Percentiles rank a stretch among this genome's conserved stretches.
These are phyloP conservation scores for Promerops cafer DNA, from an alignment of 2,113 vertebrate species.

Conservation along the genomic window DNA sequence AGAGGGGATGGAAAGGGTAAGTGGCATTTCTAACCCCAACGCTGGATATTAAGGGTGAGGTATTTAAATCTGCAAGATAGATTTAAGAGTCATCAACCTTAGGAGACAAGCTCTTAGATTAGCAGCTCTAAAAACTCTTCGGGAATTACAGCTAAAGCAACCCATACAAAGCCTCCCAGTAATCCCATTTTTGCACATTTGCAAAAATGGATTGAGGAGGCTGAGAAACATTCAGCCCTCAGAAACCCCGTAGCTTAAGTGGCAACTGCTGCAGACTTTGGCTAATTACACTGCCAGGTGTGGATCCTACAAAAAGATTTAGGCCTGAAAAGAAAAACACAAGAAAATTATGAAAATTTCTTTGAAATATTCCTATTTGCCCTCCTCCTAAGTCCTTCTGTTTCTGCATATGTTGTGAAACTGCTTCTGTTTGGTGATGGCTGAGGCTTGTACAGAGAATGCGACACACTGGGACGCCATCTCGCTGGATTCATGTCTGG, in stretches of 20 bases:
- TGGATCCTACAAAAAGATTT: background rate
- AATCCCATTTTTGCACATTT: constrained; percentile 54
- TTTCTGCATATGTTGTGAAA: background rate
- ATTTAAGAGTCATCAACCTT: constrained; percentile 16
- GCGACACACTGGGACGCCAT: background rate
- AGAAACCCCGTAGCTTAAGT: background rate
- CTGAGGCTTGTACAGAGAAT: background rate
- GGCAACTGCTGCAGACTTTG: background rate
- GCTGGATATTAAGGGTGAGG: background rate
- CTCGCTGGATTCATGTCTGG: background rate
- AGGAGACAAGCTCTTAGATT: background rate
- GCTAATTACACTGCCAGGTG: background rate
- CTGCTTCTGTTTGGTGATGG: background rate
- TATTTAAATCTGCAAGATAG: constrained; percentile 15
- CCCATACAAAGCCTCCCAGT: constrained; percentile 11
- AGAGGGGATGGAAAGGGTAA: constrained; percentile 7
- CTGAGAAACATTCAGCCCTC: background rate
- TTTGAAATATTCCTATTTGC: background rate
- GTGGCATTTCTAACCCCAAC: background rate
- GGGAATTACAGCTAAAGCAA: background rate
- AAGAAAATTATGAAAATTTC: background rate
- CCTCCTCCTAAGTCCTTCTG: background rate
- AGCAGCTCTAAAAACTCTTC: constrained; percentile 17
- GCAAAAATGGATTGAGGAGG: background rate
- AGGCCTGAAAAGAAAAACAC: background rate